Percentiles rank a stretch among this genome's conserved stretches.
Conservation (phyloP, 2,797 vertebrate species). For the Molossus alvarezi region DNA sequence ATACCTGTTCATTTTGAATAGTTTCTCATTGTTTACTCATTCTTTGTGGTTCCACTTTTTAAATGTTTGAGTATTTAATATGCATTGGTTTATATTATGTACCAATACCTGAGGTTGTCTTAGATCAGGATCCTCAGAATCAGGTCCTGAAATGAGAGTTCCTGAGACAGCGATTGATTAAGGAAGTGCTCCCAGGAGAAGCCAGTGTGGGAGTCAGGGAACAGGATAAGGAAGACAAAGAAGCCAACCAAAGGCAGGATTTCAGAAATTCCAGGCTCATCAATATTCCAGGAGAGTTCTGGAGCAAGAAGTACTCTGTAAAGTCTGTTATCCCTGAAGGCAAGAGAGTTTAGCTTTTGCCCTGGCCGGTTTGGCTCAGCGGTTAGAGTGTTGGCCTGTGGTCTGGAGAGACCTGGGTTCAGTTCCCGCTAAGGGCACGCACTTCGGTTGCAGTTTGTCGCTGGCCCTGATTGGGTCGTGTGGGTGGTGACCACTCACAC, state of each 20-base stretch:
- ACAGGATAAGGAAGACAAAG: neutral
- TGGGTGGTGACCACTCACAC: too few relatives aligned
- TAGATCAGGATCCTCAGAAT: neutral
- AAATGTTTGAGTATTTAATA: neutral
- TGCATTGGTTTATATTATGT: neutral
- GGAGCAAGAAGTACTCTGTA: neutral
- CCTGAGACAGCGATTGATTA: neutral
- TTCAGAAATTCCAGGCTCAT: neutral
- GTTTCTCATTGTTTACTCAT: neutral
- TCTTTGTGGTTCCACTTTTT: constrained; percentile 12
- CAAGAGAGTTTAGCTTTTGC: neutral
- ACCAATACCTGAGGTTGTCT: neutral
- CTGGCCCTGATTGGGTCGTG: too few relatives aligned
- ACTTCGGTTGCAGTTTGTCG: too few relatives aligned
- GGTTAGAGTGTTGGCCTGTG: too few relatives aligned
- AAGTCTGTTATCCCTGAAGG: neutral
- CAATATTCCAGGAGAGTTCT: neutral
- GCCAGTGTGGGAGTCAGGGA: neutral
- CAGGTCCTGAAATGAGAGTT: neutral
- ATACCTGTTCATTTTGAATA: neutral
- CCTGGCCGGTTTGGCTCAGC: too few relatives aligned
- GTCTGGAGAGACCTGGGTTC: too few relatives aligned
- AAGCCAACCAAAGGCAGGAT: neutral
- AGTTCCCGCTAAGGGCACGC: too few relatives aligned
- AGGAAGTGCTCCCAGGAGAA: constrained; percentile 2